These are phyloP conservation scores for Lytechinus pictus DNA, from an alignment of 35 echinoderm and acorn worm species.

Conservation along the genomic window DNA sequence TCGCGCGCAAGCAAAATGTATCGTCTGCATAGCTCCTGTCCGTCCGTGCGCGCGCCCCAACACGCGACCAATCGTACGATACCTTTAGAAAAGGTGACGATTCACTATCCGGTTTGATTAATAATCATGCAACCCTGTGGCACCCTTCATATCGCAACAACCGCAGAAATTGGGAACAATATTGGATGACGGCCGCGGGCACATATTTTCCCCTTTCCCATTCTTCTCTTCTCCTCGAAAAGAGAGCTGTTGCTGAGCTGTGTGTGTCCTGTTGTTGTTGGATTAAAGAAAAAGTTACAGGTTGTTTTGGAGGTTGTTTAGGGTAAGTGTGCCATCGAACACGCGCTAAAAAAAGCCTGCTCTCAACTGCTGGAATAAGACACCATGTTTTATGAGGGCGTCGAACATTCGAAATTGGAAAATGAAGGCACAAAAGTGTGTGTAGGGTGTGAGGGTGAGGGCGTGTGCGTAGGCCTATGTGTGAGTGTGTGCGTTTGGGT, in stretches of 20 bases:
- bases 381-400: constrained; percentile 4
- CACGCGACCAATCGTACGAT: constrained; percentile 9
- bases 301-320: constrained; percentile 25
- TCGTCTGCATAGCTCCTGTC: constrained; percentile 15
- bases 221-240: background rate
- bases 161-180: background rate
- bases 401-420: background rate
- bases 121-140: constrained; percentile 16
- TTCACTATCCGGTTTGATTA: constrained; percentile 31
- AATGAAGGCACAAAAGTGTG: background rate
- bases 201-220: background rate
- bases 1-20: constrained; percentile 10
- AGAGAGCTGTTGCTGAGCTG: constrained; percentile 32
- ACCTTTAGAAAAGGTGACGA: background rate
- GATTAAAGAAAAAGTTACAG: constrained; percentile 31
- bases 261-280: constrained; percentile 13
- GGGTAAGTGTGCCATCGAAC: background rate
- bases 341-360: background rate
- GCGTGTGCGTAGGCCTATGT: background rate
- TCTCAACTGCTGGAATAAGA: background rate
- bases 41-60: constrained; percentile 20
- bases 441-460: background rate
- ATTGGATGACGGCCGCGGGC: constrained; percentile 12
- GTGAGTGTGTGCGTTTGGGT: too few relatives aligned
- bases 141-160: constrained; percentile 18